phyloP scores from a whole-genome alignment of 2,888 invertebrate species.

The Acleris holmiana region DNA sequence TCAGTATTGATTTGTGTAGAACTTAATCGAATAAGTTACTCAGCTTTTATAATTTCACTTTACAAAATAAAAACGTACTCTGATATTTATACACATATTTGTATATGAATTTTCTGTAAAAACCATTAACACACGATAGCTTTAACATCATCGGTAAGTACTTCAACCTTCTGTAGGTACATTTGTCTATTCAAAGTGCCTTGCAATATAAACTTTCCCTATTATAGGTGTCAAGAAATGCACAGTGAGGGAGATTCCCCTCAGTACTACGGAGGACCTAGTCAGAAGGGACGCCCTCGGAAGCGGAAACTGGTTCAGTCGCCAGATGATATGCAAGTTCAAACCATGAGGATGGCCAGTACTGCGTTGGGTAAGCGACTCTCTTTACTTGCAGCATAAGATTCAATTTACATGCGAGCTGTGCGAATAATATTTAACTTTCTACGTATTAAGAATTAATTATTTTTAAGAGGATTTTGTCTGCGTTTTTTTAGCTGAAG shows the following conservation, averaged over 20 bases:
- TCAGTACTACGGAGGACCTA: constrained; percentile 86
- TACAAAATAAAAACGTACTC: no score
- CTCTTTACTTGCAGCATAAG: not conserved
- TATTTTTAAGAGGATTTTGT: not conserved
- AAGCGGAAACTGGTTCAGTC: constrained; percentile 89
- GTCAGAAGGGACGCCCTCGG: constrained; percentile 91
- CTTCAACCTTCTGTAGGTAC: no score
- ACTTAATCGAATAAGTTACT: no score
- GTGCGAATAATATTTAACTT: constrained; percentile 1
- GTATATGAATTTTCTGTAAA: no score
- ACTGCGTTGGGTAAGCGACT: constrained; percentile 86
- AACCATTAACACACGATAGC: no score
- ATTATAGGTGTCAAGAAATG: constrained; percentile 69
- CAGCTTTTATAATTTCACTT: no score
- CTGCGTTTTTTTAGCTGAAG: no score
- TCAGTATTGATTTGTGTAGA: no score
- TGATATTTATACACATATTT: no score
- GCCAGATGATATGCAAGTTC: constrained; percentile 86
- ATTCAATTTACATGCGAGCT: not conserved
- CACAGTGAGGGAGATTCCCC: constrained; percentile 86
- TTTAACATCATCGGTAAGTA: no score
- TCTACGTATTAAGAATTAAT: not conserved
- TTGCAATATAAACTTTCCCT: constrained; percentile 10
- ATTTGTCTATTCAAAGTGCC: not conserved
- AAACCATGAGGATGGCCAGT: constrained; percentile 88